These are phyloP conservation scores for Pangasius krempfi DNA, from an alignment of 2,797 vertebrate genomes.

Conservation along the genomic window DNA sequence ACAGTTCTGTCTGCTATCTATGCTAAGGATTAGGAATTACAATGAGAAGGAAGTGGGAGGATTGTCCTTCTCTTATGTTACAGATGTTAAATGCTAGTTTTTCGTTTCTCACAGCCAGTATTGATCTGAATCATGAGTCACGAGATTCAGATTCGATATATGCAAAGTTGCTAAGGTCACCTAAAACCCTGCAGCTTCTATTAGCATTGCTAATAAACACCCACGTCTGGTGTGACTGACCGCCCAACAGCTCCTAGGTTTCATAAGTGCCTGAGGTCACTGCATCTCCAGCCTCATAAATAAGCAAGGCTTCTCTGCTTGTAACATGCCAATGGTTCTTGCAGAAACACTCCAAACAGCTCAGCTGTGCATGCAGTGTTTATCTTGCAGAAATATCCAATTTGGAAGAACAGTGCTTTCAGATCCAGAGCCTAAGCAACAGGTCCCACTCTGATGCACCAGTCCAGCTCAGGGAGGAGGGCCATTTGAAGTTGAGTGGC, in stretches of 20 bases:
- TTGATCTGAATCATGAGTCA: background rate
- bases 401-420: background rate
- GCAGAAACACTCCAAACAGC: background rate
- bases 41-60: background rate
- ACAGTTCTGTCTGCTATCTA: background rate
- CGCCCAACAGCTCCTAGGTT: background rate
- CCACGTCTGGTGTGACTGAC: background rate
- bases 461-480: constrained; percentile 13
- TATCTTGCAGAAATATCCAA: background rate
- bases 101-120: background rate
- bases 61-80: background rate
- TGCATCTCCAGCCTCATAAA: constrained; percentile 11
- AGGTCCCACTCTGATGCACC: constrained; percentile 47
- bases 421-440: background rate
- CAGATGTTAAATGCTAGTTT: background rate
- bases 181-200: background rate
- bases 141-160: background rate
- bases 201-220: constrained; percentile 37
- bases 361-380: background rate
- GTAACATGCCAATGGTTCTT: background rate
- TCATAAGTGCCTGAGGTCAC: constrained; percentile 6
- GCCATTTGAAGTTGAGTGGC: constrained; percentile 62
- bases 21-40: background rate
- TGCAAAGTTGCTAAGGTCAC: background rate
- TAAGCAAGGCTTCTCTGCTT: background rate